Evolutionary conservation across 2,888 invertebrate species (phyloP).

Genomic region (Dysmachus trigonus): DNA sequence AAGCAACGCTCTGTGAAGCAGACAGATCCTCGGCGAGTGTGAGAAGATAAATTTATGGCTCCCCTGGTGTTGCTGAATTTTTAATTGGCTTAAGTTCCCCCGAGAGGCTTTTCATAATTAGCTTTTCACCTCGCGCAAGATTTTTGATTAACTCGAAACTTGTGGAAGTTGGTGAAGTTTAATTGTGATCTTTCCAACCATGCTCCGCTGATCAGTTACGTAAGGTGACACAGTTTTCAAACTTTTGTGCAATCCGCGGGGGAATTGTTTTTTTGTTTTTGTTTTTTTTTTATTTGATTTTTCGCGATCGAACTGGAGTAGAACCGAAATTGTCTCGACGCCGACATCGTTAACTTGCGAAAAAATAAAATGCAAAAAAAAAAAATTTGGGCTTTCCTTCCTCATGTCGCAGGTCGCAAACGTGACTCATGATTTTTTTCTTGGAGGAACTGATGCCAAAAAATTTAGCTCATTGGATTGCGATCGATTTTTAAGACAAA

Average conservation of each 20-base stretch:
- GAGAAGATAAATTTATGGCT: constrained; percentile 39
- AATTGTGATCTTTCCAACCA: constrained; percentile 38
- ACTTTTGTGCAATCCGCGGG: constrained; percentile 11
- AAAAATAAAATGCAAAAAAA: background rate
- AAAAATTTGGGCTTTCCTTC: background rate
- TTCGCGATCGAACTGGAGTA: constrained; percentile 41
- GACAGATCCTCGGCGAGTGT: constrained; percentile 34
- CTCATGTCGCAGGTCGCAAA: background rate
- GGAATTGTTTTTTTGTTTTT: background rate
- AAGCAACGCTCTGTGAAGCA: constrained; percentile 4
- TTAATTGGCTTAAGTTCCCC: constrained; percentile 37
- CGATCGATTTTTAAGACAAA: background rate
- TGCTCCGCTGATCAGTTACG: constrained; percentile 43
- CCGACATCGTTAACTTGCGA: constrained; percentile 3
- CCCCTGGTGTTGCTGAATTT: constrained; percentile 37
- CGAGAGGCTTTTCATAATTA: constrained; percentile 40
- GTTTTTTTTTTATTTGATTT: background rate
- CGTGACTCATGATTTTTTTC: background rate
- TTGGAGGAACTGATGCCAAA: background rate
- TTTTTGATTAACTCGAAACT: constrained; percentile 38
- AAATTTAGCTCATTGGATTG: no score
- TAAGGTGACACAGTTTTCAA: constrained; percentile 43
- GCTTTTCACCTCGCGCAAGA: constrained; percentile 42
- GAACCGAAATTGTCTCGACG: constrained; percentile 8
- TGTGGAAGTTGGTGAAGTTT: constrained; percentile 26